Evolutionary conservation across 2,888 invertebrate genomes (phyloP).

Genomic region (Caenorhabditis drosophilae): DNA sequence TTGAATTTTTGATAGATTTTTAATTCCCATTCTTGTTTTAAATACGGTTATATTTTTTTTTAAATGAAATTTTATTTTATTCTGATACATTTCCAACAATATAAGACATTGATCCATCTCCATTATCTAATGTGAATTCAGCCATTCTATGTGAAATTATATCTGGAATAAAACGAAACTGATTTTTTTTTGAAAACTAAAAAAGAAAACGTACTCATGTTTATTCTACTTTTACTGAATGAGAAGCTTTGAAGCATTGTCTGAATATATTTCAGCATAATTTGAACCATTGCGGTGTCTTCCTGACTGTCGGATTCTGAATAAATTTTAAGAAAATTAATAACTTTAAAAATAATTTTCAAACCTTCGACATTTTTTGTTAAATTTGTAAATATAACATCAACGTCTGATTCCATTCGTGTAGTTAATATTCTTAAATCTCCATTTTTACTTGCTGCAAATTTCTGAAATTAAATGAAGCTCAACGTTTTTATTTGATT

Average conservation of each 20-base stretch:
- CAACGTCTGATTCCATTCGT: conserved; percentile 23
- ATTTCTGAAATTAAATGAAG: conserved; percentile 13
- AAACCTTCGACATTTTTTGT: conserved; percentile 8
- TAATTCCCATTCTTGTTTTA: background rate
- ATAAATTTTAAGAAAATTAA: background rate
- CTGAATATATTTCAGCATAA: conserved; percentile 26
- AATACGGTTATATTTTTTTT: background rate
- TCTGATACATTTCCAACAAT: conserved; percentile 35
- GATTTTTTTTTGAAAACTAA: background rate
- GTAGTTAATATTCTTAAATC: conserved; percentile 24
- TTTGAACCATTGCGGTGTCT: conserved; percentile 24
- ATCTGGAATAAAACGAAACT: conserved; percentile 8
- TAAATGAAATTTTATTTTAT: conserved; percentile 2
- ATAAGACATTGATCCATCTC: conserved; percentile 23
- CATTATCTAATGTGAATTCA: conserved; percentile 25
- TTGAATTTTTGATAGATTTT: background rate
- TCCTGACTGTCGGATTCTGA: conserved; percentile 32
- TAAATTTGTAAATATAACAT: conserved; percentile 25
- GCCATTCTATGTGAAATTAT: conserved; percentile 38
- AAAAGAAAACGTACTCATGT: conserved; percentile 18
- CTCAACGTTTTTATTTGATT: background rate
- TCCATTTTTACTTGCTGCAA: conserved; percentile 27
- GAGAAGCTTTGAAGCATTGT: conserved; percentile 27
- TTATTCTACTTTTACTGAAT: conserved; percentile 20
- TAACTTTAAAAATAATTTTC: no score